Evolutionary conservation across 2,113 vertebrate genomes (phyloP), one percentile per base, ranked within the genome.

Genomic region (Pygoscelis adeliae): DNA sequence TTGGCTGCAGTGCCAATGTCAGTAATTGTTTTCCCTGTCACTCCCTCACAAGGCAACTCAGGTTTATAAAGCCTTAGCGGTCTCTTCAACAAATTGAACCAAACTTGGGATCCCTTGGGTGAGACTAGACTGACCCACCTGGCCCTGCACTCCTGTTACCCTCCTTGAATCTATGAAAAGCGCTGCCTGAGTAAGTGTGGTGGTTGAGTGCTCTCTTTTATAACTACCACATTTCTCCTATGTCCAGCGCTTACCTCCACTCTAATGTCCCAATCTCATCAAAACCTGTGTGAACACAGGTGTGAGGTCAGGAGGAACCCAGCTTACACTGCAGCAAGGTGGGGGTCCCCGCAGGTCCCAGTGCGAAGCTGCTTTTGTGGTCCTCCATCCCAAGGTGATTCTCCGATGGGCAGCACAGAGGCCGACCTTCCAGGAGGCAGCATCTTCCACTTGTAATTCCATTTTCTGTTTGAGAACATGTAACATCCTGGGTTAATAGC

Each of bases 381-480:
- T 15, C 21, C 42, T 73, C 9, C 2, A 23, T 52, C 29, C 62
- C 50, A n/a, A 36, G 61, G 55, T 2, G 4, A 13, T 65, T 42
- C 73, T 78, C 52, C 13, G 13, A 7, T 1, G 13, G 71, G 66
- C 62, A 91, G 80, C 56, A 32, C 21, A 79, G 42, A 42, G 30
- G 22, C 32, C 70, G 59, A 50, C 1, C 32, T 82, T 4, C 42
- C 86, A 78, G n/a, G 52, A 42, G 46, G 30, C 22, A 71, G 25
- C 65, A 23, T 59, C 70, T 67, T 88, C 87, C n/a, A 22, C 55
- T 90, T 58, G 38, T 72, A 62, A 92, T 59, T 65, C 74, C 88
- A 94, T 83, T 96, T 94, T 96, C 50, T 91, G 77, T 88, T 73
- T 38, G 58, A 96, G 80, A 96, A 70, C 77, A 88, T 25, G 63